Evolutionary conservation across 2,113 vertebrate species (phyloP), one percentile per base, ranked within the genome.

Genomic region (Brachyistius frenatus): DNA sequence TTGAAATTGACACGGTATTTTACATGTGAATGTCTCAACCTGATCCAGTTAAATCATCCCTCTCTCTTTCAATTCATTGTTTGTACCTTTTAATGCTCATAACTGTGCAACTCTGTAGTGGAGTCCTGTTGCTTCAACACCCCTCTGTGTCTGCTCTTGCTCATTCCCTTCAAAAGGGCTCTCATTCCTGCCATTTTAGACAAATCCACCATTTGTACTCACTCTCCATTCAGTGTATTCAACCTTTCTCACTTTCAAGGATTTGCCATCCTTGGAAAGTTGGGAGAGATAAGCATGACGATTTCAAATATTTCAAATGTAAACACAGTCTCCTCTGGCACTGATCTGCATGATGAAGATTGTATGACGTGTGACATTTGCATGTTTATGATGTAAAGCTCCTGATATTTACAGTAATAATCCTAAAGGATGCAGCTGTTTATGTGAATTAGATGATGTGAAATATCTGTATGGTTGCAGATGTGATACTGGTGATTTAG

Each of bases 1-100:
- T 91, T 92, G 66, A 91, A 88, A 88, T 5, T 83, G 73, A 89
- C 80, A 94, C 90, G 93, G 94, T 95, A 94, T 93, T 94, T 94
- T 86, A 49, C 63, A 89, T 85, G 86, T 86, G 69, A 83, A 71
- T 30, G 52, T 85, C 35, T 68, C 67, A 70, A 61, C 56, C 55
- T 66, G 13, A 76, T 49, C 41, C 66, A 80, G 44, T 61, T 23
- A 84, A 86, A 33, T 55, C 80, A 88, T 36, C 68, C 33, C 74
- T 31, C 6, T 57, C 73, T 65, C 54, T 65, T 76, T 67, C 78
- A 41, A n/a, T 70, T 84, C 92, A 90, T 90, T 44, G 44, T 88
- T 62, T 89, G 78, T 89, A 64, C 55, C 55, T 78, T 23, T 71
- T 67, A 62, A 35, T 37, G 33, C 49, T 55, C 73, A 73, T 79